Base-by-base conservation (phyloP, 2,888 invertebrate species). In the Mimachlamys varia region DNA sequence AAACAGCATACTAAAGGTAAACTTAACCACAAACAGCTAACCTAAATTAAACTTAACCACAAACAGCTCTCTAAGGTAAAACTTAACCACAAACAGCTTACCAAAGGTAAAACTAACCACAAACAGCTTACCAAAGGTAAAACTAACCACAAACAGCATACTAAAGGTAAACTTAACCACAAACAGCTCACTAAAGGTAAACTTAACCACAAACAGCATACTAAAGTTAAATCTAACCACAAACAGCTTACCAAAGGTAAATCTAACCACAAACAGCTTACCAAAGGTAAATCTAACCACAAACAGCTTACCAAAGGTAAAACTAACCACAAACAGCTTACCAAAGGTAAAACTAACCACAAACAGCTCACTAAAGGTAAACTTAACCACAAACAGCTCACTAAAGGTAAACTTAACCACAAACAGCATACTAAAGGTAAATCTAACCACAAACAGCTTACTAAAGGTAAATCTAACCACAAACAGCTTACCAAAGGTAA, bases 11-110 rank as follows among this genome's bases (percentile, higher is more conserved):
- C n/a, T n/a, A 27, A 76, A 76, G 27, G 27, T 76, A 76, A 76
- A 76, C 62, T 76, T 7, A 27, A 4, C 22, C 58, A 58, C 58
- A 58, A 58, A 58, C 58, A 58, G 19, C 58, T 95, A 97, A 98
- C 92, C 97, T 97, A 13, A 97, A n/a, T n/a, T n/a, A n/a, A n/a
- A n/a, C n/a, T 97, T 49, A 98, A 98, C 0, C 98, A 98, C 94
- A 98, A 98, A 94, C 98, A 98, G 89, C 94, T 96, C 1, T 94
- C 44, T 44, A 44, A 44, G 44, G 44, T 44, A n/a, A 58, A 58
- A 58, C 22, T 58, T 5, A 22, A 12, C 22, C 4, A 58, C 62
- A 76, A 76, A 76, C 62, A n/a, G n/a, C n/a, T n/a, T 7, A 7
- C 44, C 44, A 44, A 44, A 7, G 3, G 44, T n/a, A 44, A 7